Conservation (phyloP, 2,888 invertebrate species). For the Drosophila neonasuta region DNA sequence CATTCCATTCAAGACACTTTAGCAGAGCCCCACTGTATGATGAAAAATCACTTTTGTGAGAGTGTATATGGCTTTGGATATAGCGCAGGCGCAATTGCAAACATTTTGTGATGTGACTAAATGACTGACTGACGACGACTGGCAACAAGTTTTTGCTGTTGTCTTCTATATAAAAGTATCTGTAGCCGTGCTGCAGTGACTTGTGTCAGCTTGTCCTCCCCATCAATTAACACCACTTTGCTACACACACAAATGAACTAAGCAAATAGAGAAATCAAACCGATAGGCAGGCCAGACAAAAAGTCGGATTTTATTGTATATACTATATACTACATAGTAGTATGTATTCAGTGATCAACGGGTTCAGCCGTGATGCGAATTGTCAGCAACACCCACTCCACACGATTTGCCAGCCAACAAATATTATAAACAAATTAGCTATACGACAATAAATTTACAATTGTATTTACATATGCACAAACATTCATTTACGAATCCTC, state of each 20-base stretch:
- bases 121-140: slow-evolving; percentile 36
- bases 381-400: slow-evolving; percentile 35
- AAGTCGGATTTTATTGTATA: slow-evolving; percentile 42
- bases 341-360: slow-evolving; percentile 37
- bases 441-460: slow-evolving; percentile 30
- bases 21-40: slow-evolving; percentile 32
- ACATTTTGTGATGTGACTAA: slow-evolving; percentile 45
- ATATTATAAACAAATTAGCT: slow-evolving; percentile 45
- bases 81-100: slow-evolving; percentile 63
- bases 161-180: slow-evolving; percentile 16
- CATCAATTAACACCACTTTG: slow-evolving; percentile 70
- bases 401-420: slow-evolving; percentile 11
- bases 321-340: background rate
- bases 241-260: slow-evolving; percentile 46
- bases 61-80: slow-evolving; percentile 12
- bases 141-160: slow-evolving; percentile 59
- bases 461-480: slow-evolving; percentile 8
- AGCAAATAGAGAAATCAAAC: slow-evolving; percentile 40
- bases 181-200: slow-evolving; percentile 41
- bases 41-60: slow-evolving; percentile 9
- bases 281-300: slow-evolving; percentile 41
- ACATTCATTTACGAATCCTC: slow-evolving; percentile 1
- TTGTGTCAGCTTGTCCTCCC: slow-evolving; percentile 64
- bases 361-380: slow-evolving; percentile 4
- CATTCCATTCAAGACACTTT: background rate